Conservation (phyloP, 1,140 invertebrate genomes). For the Brachionus rubens region DNA sequence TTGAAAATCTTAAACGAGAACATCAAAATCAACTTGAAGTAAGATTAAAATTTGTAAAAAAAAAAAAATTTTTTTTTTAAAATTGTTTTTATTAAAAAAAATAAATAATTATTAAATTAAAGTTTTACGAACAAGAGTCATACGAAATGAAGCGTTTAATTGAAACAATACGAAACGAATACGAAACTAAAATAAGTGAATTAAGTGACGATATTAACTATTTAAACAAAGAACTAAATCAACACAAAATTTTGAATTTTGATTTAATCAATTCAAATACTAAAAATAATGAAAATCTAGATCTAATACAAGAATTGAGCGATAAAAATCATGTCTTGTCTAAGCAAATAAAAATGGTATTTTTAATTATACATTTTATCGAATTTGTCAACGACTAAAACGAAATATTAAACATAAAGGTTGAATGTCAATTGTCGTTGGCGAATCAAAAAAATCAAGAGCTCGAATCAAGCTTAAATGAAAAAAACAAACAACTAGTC, state of each 20-base stretch:
- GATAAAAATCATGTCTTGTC: not conserved
- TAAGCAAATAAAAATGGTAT: not conserved
- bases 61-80: not conserved
- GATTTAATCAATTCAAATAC: not conserved
- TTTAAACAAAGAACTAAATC: constrained; percentile 7
- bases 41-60: not conserved
- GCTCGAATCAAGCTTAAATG: not conserved
- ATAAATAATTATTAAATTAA: not conserved
- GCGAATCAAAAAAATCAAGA: not conserved
- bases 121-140: constrained; percentile 30
- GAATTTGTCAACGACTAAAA: too few relatives aligned
- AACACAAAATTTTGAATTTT: not conserved
- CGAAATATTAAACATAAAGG: too few relatives aligned
- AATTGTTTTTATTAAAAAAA: not conserved
- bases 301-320: constrained; percentile 1
- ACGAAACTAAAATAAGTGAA: constrained; percentile 16
- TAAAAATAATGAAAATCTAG: not conserved
- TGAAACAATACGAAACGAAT: constrained; percentile 13
- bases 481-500: not conserved
- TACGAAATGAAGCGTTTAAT: constrained; percentile 28
- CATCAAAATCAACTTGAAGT: constrained; percentile 22
- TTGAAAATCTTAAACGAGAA: constrained; percentile 27
- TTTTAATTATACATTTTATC: too few relatives aligned
- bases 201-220: not conserved
- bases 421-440: not conserved